phyloP scores from a whole-genome alignment of 2,113 vertebrate species.

The Burhinus bistriatus region DNA sequence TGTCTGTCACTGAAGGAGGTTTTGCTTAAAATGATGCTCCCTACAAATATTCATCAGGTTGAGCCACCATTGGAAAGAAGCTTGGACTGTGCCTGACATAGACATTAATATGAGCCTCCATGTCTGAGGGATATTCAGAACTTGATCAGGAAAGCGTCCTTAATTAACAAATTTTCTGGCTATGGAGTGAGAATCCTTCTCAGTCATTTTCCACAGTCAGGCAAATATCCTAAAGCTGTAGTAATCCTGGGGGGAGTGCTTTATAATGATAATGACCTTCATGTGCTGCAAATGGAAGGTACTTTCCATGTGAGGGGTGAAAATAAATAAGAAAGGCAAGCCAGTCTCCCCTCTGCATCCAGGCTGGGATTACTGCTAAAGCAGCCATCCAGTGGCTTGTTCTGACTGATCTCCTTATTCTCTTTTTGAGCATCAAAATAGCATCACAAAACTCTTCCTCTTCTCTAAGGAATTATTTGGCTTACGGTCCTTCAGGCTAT shows the following conservation, averaged over 20 bases:
- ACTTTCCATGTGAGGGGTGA: background rate
- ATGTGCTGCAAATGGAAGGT: background rate
- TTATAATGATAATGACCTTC: background rate
- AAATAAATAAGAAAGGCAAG: background rate
- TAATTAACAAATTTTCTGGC: background rate
- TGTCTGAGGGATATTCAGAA: background rate
- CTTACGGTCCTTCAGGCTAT: background rate
- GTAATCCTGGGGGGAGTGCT: background rate
- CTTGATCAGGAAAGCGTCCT: background rate
- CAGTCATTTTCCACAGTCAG: background rate
- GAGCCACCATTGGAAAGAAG: background rate
- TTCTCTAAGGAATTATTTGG: background rate
- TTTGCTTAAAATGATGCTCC: background rate
- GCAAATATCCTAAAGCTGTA: background rate
- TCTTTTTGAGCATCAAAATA: background rate
- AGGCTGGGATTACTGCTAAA: background rate
- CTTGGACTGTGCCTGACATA: background rate
- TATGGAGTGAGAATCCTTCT: background rate
- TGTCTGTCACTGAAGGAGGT: background rate
- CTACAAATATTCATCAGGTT: background rate
- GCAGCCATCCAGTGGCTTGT: background rate
- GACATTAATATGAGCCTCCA: background rate
- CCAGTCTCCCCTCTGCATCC: background rate
- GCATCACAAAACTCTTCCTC: background rate
- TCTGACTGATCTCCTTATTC: background rate